Evolutionary conservation across 2,113 vertebrate genomes (phyloP).

Genomic region (Thoracochromis brauschi): DNA sequence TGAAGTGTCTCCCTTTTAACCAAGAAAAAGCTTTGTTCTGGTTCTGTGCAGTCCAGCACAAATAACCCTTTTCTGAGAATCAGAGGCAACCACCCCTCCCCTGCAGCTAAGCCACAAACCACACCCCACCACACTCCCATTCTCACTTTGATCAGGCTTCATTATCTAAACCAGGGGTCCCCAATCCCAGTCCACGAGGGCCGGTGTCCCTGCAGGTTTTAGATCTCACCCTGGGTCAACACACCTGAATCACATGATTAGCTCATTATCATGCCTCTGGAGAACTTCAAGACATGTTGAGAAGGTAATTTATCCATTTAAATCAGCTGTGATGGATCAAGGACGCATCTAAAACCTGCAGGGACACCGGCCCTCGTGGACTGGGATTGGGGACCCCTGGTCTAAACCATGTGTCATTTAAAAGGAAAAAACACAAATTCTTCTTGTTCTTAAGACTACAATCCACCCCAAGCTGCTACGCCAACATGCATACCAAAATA

Average conservation of each 20-base stretch:
- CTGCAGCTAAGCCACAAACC: not conserved
- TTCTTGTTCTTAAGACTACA: not conserved
- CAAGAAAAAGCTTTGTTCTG: not conserved
- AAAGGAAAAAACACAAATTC: not conserved
- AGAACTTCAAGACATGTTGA: not conserved
- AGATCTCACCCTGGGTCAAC: too few species aligned
- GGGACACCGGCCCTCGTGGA: not conserved
- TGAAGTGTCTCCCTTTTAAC: not conserved
- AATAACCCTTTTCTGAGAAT: constrained; percentile 5
- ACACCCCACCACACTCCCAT: not conserved
- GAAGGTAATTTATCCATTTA: not conserved
- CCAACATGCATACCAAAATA: not conserved
- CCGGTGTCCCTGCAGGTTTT: not conserved
- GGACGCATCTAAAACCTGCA: not conserved
- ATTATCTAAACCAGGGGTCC: not conserved
- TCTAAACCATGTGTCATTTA: not conserved
- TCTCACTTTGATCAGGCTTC: not conserved
- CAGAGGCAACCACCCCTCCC: not conserved
- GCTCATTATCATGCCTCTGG: too few species aligned
- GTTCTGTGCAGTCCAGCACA: not conserved
- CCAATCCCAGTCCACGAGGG: not conserved
- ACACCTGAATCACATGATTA: too few species aligned
- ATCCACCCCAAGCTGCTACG: not conserved
- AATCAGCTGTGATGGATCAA: not conserved
- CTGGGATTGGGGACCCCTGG: not conserved